A percentile compares a stretch with the other conserved stretches of the same genome.
Evolutionary conservation across 37 sponge, comb jelly and placozoan genomes (phyloP).

Genomic region (Oscarella lobularis): DNA sequence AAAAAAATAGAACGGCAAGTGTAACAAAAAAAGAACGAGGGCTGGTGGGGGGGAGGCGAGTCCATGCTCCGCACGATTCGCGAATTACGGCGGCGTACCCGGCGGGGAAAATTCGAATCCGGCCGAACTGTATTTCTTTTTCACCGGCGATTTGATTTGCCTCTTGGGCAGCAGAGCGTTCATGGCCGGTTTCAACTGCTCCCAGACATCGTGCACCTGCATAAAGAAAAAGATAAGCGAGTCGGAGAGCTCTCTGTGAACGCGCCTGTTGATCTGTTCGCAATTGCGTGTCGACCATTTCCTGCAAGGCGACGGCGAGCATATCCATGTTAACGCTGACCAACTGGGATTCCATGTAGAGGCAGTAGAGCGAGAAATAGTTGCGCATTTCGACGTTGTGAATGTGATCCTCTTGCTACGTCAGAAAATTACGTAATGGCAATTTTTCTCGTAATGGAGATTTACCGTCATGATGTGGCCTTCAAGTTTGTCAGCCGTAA

Average conservation of each 20-base stretch:
- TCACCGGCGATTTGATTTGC: too few species aligned
- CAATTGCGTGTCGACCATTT: conserved; percentile 32
- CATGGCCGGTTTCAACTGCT: neutral
- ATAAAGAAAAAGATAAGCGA: too few species aligned
- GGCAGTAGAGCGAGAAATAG: conserved; percentile 57
- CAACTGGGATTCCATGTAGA: conserved; percentile 69
- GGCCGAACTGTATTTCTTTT: too few species aligned
- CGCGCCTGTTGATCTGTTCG: conserved; percentile 37
- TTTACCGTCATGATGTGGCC: neutral
- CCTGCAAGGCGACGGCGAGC: conserved; percentile 29
- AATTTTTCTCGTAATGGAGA: neutral
- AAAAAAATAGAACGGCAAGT: too few species aligned
- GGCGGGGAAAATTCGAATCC: too few species aligned
- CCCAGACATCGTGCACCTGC: neutral
- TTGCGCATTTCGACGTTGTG: conserved; percentile 39
- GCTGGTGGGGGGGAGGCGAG: too few species aligned
- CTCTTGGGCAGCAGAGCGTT: too few species aligned
- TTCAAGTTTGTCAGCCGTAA: neutral
- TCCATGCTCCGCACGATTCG: too few species aligned
- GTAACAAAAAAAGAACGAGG: too few species aligned
- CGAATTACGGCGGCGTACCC: too few species aligned
- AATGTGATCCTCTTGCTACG: conserved; percentile 5
- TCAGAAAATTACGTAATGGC: neutral
- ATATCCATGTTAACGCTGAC: conserved; percentile 56
- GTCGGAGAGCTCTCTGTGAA: neutral